Evolutionary conservation across 2,797 vertebrate species (phyloP), one percentile per base, ranked within the genome.

Genomic region (Crocodylus rhombifer): DNA sequence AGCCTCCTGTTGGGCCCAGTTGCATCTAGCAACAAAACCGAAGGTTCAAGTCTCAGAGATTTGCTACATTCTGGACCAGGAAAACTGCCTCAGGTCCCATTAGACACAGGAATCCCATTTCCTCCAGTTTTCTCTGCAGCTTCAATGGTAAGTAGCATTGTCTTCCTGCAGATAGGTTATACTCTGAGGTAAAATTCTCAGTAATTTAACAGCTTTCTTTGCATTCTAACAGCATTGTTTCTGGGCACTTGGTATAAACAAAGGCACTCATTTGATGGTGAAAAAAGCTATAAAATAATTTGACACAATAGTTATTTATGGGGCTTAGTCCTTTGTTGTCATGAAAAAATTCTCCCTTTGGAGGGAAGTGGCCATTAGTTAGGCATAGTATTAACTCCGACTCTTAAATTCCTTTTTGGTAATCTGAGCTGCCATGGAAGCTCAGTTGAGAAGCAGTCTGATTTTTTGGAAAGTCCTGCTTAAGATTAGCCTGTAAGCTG

Each of bases 31-130:
- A 99, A 98, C 94, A 99, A 99, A 98, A 97, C 99, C 2, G 99
- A 99, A 97, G 99, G 99, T 65, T 99, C 99, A 87, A 99, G 99
- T 97, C 98, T 99, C 91, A 98, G 99, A 96, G 99, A 99, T 97
- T 98, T 99, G 87, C 99, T 99, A 84, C 99, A 99, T 97, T 99
- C 99, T 3, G 99, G 99, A 80, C 99, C 99, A 0, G 99, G 99
- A 86, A 99, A 99, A 94, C 99, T 99, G 94, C 98, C 99, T 62
- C 99, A 99, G 94, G 98, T 98, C 78, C 98, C 98, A 4, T 96
- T 98, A 93, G 99, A 99, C 60, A 96, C 99, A 67, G 98, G 98
- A 71, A 98, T 99, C 75, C 99, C 99, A 14, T 99, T 99, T 96
- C 99, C 99, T 90, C 99, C 99, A 0, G 99, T 99, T 88, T 99